Conservation (phyloP, 2,888 invertebrate species). For the Cinara cedri region DNA sequence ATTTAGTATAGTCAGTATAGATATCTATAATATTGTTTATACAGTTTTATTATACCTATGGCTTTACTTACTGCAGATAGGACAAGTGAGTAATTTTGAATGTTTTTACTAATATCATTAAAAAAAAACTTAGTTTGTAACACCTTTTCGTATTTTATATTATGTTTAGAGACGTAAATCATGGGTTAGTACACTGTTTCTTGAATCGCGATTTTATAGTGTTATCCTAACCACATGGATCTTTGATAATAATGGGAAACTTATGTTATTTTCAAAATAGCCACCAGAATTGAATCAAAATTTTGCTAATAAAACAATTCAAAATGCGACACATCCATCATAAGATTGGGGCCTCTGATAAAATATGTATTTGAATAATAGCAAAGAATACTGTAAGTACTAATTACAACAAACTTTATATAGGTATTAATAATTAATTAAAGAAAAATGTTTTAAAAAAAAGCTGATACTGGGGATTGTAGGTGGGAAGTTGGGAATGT, state of each 20-base stretch:
- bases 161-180: neutral
- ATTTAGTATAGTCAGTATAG: too few relatives aligned
- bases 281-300: neutral
- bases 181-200: neutral
- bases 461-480: neutral
- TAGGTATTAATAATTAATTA: too few relatives aligned
- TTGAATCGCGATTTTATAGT: neutral
- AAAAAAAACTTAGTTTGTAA: neutral
- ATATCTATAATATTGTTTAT: too few relatives aligned
- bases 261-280: neutral
- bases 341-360: neutral
- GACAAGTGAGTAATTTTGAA: too few relatives aligned
- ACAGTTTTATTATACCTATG: too few relatives aligned
- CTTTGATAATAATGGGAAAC: neutral
- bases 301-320: neutral
- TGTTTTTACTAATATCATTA: too few relatives aligned
- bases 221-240: neutral
- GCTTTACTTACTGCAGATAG: too few relatives aligned
- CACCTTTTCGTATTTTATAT: neutral
- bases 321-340: neutral
- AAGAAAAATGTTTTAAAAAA: too few relatives aligned
- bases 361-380: neutral
- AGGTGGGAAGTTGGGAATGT: neutral
- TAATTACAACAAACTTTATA: neutral
- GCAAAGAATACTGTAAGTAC: slow-evolving; percentile 5